A percentile compares a stretch with the other conserved stretches of the same genome.
phyloP scores from a whole-genome alignment of 2,797 vertebrate genomes.

The Poeciliopsis presidionis region DNA sequence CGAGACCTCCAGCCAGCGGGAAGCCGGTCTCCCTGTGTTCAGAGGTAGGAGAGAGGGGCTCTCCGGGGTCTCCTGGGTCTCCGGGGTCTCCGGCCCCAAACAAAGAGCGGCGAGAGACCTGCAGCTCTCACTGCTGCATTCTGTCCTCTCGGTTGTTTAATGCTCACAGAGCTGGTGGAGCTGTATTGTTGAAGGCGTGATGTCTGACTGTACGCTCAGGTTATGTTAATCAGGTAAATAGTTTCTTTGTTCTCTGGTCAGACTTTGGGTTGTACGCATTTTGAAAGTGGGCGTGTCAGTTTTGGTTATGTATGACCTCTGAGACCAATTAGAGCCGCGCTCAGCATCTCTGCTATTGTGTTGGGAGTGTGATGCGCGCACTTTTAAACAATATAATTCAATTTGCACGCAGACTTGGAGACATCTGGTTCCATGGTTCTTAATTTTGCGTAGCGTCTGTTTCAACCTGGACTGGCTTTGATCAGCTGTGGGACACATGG shows the following conservation, averaged over 20 bases:
- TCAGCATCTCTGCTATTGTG: neutral
- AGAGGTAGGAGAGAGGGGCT: slow-evolving; percentile 26
- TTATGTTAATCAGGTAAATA: neutral
- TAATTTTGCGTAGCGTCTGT: neutral
- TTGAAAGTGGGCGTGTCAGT: neutral
- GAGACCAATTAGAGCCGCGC: neutral
- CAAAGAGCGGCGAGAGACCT: neutral
- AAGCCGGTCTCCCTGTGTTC: slow-evolving; percentile 5
- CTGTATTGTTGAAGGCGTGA: neutral
- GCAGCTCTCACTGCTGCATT: neutral
- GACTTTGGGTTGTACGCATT: neutral
- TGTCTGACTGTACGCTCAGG: neutral
- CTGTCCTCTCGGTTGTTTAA: neutral
- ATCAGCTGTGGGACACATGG: neutral
- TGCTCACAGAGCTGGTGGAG: neutral
- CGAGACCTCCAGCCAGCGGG: slow-evolving; percentile 36
- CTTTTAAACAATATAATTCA: neutral
- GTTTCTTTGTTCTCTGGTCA: neutral
- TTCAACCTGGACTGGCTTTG: neutral
- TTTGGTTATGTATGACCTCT: neutral
- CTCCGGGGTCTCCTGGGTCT: too few relatives aligned
- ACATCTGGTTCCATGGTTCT: neutral
- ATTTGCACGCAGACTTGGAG: neutral
- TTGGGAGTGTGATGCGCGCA: neutral
- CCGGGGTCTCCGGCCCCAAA: neutral